Evolutionary conservation across 2,888 invertebrate species (phyloP).

Genomic region (Lithosia quadra): DNA sequence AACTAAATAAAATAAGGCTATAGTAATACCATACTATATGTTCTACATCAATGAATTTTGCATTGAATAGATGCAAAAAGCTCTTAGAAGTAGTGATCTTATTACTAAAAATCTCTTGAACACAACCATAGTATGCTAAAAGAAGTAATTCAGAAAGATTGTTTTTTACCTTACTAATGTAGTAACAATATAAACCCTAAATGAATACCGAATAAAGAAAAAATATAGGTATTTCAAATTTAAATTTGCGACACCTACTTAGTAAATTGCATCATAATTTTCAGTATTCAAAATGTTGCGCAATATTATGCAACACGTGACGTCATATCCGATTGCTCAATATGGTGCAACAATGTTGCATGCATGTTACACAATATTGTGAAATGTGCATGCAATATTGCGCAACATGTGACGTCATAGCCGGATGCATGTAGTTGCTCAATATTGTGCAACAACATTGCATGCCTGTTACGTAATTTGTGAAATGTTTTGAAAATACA

Average conservation of each 20-base stretch:
- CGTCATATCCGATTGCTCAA: slow-evolving; percentile 37
- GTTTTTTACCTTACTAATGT: too few relatives aligned
- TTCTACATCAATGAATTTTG: not conserved
- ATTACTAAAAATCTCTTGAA: too few relatives aligned
- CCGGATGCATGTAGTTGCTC: not conserved
- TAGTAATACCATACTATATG: not conserved
- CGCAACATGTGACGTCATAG: not conserved
- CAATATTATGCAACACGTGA: slow-evolving; percentile 27
- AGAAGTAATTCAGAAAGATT: too few relatives aligned
- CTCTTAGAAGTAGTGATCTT: too few relatives aligned
- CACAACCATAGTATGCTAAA: too few relatives aligned
- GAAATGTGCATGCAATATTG: not conserved
- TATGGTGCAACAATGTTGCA: slow-evolving; percentile 21
- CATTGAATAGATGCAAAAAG: not conserved
- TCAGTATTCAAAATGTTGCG: slow-evolving; percentile 8
- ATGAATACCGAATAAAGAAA: too few relatives aligned
- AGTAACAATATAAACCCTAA: too few relatives aligned
- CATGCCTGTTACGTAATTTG: not conserved
- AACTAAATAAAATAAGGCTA: not conserved
- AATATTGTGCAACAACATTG: not conserved
- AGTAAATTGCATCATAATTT: too few relatives aligned
- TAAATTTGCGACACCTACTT: too few relatives aligned
- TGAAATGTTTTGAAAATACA: not conserved
- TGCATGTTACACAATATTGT: not conserved
- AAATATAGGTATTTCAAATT: not conserved